Base-by-base conservation (phyloP, 2,797 vertebrate genomes). In the Neosalanx taihuensis region DNA sequence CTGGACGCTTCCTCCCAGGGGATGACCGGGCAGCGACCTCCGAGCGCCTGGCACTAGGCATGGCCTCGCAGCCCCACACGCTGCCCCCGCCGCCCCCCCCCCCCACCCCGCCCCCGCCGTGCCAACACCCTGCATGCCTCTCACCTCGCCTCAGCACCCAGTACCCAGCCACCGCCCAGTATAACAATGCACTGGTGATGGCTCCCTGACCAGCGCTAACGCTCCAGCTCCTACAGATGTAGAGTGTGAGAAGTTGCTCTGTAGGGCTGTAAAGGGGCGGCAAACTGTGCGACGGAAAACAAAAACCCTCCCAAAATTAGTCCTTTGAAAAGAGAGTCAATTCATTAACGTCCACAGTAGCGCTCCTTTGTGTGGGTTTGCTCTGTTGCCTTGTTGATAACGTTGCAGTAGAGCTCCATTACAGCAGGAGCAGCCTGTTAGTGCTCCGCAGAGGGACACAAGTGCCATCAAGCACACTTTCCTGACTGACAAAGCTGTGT, bases 21-120 rank as follows among this genome's bases (percentile, higher is more conserved):
- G 94, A 92, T 93, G 93, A 93, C 93, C 94, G 94, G 93, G 91
- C 92, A 94, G 92, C 93, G 92, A 93, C 90, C 91, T 91, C 86
- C 86, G 57, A 51, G 83, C 73, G 84, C 84, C 86, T 93, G 93
- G 93, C 87, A 92, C 89, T 85, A 46, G 35, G 87, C 86, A 81
- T 60, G 83, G 79, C 84, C 85, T 89, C 87, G 90, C 89, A 91
- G 90, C 74, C 88, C 68, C 69, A 51, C 81, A 64, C 88, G 89
- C 88, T 79, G 88, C 83, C 85, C 85, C 65, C 63, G 60, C 61
- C 46, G 12, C 20, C 20, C 62, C 35, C 51, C 67, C 63, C 86
- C 20, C 20, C 62, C 35, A 37, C 67, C 63, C 86, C 89, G 84
- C 81, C 23, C 64, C 41, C 10, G 15, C 41, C 46, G 13, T 2